A percentile compares a stretch with the other conserved stretches of the same genome.
Evolutionary conservation across 2,113 vertebrate genomes (phyloP).

Genomic region (Bubo bubo): DNA sequence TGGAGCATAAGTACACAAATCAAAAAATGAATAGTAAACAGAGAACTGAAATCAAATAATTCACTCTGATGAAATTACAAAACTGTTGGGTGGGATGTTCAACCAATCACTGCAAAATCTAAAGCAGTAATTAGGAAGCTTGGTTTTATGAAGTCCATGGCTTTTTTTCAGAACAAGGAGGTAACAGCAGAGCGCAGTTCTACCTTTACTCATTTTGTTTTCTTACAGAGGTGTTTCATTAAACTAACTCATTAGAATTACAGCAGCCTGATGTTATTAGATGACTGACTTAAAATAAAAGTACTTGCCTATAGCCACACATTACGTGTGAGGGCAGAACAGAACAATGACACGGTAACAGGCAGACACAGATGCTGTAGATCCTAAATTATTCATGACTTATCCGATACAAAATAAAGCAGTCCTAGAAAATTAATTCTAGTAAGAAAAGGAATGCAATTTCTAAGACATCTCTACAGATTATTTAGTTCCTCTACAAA

Average conservation of each 20-base stretch:
- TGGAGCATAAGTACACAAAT: background rate
- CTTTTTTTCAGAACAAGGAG: background rate
- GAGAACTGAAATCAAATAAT: background rate
- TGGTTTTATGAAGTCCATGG: background rate
- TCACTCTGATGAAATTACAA: background rate
- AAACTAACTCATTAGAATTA: background rate
- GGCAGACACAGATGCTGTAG: background rate
- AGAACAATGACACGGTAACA: background rate
- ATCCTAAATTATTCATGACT: constrained; percentile 2
- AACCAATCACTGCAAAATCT: background rate
- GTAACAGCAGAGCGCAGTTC: background rate
- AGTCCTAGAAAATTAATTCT: background rate
- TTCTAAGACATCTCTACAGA: background rate
- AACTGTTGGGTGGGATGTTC: background rate
- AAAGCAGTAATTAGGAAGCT: background rate
- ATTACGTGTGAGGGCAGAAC: background rate
- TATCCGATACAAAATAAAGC: background rate
- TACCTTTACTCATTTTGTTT: background rate
- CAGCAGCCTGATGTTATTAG: background rate
- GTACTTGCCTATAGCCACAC: background rate
- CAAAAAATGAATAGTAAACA: background rate
- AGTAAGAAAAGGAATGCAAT: background rate
- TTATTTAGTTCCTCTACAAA: background rate
- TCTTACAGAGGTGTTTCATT: background rate
- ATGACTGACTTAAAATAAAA: background rate